A percentile compares a stretch with the other conserved stretches of the same genome.
These are phyloP conservation scores for Galbula dea DNA, from an alignment of 2,113 vertebrate species.

Conservation along the genomic window DNA sequence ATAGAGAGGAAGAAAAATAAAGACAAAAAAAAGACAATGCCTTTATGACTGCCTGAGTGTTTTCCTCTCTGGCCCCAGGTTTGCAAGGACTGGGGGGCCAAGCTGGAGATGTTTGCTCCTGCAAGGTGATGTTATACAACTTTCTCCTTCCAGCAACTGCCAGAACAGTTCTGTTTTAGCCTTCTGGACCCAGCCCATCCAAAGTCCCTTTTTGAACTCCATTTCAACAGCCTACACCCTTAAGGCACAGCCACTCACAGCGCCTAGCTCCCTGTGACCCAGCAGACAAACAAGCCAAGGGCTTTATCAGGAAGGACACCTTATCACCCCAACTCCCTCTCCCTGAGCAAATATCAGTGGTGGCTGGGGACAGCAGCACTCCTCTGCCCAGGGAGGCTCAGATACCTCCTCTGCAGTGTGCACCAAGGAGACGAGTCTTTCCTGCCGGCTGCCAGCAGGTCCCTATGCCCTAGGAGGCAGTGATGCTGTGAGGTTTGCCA, in stretches of 20 bases:
- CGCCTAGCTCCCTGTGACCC: not conserved
- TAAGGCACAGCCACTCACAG: not conserved
- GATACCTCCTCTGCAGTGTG: not conserved
- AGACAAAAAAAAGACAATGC: not conserved
- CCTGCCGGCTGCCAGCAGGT: not conserved
- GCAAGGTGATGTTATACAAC: not conserved
- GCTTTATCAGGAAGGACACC: not conserved
- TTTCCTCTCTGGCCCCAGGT: not conserved
- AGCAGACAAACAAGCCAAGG: constrained; percentile 33
- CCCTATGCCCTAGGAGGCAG: not conserved
- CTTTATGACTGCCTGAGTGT: not conserved
- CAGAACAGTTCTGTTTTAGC: constrained; percentile 11
- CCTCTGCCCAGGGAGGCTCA: not conserved
- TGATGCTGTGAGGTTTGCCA: not conserved
- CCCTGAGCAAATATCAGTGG: constrained; percentile 1
- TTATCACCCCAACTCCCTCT: constrained; percentile 4
- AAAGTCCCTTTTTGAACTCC: not conserved
- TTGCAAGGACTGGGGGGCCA: not conserved
- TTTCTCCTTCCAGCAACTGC: not conserved
- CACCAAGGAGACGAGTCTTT: not conserved
- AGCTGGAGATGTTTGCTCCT: not conserved
- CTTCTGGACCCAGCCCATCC: constrained; percentile 38
- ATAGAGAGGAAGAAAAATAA: not conserved
- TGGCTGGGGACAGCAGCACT: not conserved
- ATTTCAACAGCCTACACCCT: constrained; percentile 15